A percentile compares a stretch with the other conserved stretches of the same genome.
Evolutionary conservation across 2,113 vertebrate species (phyloP).

Genomic region (Leptobrachium ailaonicum): DNA sequence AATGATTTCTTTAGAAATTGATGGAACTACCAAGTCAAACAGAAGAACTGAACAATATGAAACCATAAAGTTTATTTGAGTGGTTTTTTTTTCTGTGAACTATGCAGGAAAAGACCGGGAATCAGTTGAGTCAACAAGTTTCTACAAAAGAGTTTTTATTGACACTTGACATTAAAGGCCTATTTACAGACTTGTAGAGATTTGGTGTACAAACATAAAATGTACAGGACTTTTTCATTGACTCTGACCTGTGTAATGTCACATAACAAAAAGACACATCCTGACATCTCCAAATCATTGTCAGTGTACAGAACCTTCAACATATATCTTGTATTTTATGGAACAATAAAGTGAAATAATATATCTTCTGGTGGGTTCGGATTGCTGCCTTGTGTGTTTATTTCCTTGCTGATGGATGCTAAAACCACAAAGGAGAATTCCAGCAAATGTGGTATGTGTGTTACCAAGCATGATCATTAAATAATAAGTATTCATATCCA

Average conservation of each 20-base stretch:
- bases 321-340: slow-evolving; percentile 48
- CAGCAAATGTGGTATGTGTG: not conserved
- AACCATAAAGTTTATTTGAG: not conserved
- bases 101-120: not conserved
- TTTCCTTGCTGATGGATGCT: not conserved
- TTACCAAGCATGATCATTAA: not conserved
- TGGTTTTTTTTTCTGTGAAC: slow-evolving; percentile 6
- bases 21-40: not conserved
- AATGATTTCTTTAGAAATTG: slow-evolving; percentile 1
- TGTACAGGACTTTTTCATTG: slow-evolving; percentile 25
- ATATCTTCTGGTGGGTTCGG: slow-evolving; percentile 18
- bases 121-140: not conserved
- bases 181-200: slow-evolving; percentile 1
- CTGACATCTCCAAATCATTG: slow-evolving; percentile 39
- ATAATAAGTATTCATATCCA: not conserved
- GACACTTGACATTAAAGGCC: slow-evolving; percentile 13
- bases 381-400: not conserved
- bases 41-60: not conserved
- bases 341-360: slow-evolving; percentile 48
- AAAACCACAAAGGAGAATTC: not conserved
- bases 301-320: slow-evolving; percentile 43
- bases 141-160: slow-evolving; percentile 10
- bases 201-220: not conserved
- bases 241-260: slow-evolving; percentile 10
- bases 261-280: slow-evolving; percentile 27